Percentiles rank a stretch among this genome's conserved stretches.
phyloP scores from a whole-genome alignment of 2,797 vertebrate species.

The Danio aesculapii region DNA sequence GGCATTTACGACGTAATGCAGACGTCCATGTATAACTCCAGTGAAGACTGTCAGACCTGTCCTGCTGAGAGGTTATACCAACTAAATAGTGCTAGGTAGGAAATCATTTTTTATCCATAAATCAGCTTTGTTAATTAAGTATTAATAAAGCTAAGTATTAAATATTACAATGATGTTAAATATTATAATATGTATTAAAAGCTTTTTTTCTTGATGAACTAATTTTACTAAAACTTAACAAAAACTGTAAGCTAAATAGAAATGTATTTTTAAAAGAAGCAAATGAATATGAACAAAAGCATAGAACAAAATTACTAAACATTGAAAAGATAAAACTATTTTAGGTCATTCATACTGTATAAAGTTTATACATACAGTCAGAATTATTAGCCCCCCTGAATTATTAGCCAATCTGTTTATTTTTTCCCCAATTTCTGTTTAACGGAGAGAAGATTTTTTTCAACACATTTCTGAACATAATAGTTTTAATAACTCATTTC shows the following conservation, averaged over 20 bases:
- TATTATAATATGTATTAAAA: not conserved
- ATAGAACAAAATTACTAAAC: no score
- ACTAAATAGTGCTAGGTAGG: no score
- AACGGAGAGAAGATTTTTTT: no score
- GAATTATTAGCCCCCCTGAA: no score
- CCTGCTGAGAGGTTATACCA: not conserved
- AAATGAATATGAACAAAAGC: not conserved
- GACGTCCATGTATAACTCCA: constrained; percentile 32
- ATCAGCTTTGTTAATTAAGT: not conserved
- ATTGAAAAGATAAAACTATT: not conserved
- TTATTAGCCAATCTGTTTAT: no score
- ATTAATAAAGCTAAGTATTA: not conserved
- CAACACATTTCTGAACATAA: no score
- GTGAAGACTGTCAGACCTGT: constrained; percentile 8
- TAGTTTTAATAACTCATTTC: no score
- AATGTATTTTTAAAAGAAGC: not conserved
- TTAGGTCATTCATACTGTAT: no score
- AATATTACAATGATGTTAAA: not conserved
- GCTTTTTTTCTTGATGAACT: not conserved
- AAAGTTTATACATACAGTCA: no score
- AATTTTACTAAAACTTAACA: not conserved
- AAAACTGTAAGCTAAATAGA: not conserved
- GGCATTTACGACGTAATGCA: constrained; percentile 49
- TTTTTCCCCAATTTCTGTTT: no score
- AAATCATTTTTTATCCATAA: no score